phyloP scores from a whole-genome alignment of 2,888 invertebrate genomes.

The Lochmaea crataegi region DNA sequence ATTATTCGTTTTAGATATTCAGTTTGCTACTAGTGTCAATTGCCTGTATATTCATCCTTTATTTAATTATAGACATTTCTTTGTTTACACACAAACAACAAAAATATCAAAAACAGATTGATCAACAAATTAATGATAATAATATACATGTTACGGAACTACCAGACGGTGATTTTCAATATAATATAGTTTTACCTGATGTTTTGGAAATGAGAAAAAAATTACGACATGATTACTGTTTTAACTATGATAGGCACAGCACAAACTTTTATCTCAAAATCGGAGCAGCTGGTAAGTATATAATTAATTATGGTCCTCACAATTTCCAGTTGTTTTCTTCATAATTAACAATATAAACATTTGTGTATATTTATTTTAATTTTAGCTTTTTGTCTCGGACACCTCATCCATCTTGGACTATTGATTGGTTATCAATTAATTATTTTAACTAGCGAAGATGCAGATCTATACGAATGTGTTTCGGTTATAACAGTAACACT shows the following conservation, averaged over 20 bases:
- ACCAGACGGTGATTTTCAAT: constrained; percentile 55
- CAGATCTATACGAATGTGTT: constrained; percentile 72
- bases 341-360: neutral
- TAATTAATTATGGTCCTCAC: no score
- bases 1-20: constrained; percentile 68
- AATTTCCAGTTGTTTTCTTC: no score
- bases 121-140: constrained; percentile 48
- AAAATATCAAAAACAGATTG: constrained; percentile 56
- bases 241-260: constrained; percentile 76
- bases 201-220: constrained; percentile 61
- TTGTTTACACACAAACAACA: constrained; percentile 68
- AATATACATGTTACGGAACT: constrained; percentile 53
- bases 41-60: constrained; percentile 73
- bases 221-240: constrained; percentile 72
- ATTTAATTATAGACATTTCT: constrained; percentile 72
- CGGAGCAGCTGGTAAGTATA: constrained; percentile 76
- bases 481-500: constrained; percentile 71
- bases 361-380: constrained; percentile 42
- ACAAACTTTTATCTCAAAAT: constrained; percentile 80
- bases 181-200: constrained; percentile 63
- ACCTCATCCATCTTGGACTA: constrained; percentile 79
- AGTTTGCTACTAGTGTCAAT: constrained; percentile 70
- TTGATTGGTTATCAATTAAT: constrained; percentile 77
- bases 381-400: constrained; percentile 82
- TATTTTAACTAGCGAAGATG: constrained; percentile 68